Evolutionary conservation across 2,888 invertebrate species (phyloP).

Genomic region (Chrysotoxum bicinctum): DNA sequence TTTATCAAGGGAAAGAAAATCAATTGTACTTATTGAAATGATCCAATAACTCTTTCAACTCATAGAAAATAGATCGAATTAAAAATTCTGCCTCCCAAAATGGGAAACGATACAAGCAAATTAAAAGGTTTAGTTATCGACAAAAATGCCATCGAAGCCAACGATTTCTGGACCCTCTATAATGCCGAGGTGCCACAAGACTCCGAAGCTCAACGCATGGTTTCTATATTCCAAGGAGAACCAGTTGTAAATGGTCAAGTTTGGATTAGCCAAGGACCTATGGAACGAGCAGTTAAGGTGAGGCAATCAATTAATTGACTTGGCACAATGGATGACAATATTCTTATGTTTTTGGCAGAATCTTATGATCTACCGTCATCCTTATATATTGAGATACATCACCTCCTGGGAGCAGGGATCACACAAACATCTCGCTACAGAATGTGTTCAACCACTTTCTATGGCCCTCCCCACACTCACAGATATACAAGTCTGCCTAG

Average conservation of each 20-base stretch:
- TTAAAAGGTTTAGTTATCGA: conserved; percentile 87
- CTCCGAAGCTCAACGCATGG: conserved; percentile 83
- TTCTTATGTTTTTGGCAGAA: conserved; percentile 84
- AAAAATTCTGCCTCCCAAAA: conserved; percentile 76
- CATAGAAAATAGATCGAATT: not conserved
- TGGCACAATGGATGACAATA: not conserved
- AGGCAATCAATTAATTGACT: conserved; percentile 69
- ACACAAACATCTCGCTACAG: conserved; percentile 90
- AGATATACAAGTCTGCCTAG: conserved; percentile 91
- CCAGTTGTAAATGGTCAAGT: conserved; percentile 85
- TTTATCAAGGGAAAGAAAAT: not conserved
- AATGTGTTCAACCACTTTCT: conserved; percentile 89
- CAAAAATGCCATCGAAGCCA: conserved; percentile 88
- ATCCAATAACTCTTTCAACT: not conserved
- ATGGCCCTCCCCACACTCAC: conserved; percentile 86
- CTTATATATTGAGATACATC: conserved; percentile 91
- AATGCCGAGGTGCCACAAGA: conserved; percentile 79
- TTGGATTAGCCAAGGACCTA: conserved; percentile 86
- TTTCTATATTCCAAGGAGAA: conserved; percentile 90
- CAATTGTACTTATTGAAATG: conserved; percentile 27
- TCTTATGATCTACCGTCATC: conserved; percentile 92
- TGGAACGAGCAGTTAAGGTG: conserved; percentile 91
- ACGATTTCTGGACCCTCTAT: conserved; percentile 90
- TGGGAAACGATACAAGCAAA: conserved; percentile 91
- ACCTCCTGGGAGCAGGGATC: conserved; percentile 90